Base-by-base conservation (phyloP, 2,888 invertebrate genomes). In the Leptinotarsa tumamoca region DNA sequence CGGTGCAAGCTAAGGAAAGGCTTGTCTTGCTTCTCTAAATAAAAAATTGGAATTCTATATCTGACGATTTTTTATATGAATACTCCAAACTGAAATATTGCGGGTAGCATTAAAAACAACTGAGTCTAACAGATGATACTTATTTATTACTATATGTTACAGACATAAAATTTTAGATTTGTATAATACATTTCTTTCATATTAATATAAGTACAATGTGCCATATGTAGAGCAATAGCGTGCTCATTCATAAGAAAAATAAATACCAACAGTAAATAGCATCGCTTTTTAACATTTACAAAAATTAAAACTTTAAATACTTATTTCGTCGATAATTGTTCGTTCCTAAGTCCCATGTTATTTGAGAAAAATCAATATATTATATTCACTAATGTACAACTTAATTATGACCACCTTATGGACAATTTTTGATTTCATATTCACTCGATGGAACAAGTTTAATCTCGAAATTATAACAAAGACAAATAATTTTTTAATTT, bases 91-190 rank as follows among this genome's bases (percentile, higher is more conserved):
- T 43, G 13, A 43, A 43, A 43, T 43, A 43, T 43, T 43, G 43
- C 10, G 3, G 13, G 43, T n/a, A 63, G 0, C 17, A 63, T 21
- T 63, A 10, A 63, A 43, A 63, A 63, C 63, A 63, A 27, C n/a
- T 5, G 33, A 63, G 17, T 63, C 27, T 63, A 87, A 87, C 87
- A 87, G 86, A 85, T 85, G 86, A 87, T 87, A 86, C 85, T 86
- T 86, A 86, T 87, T 85, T 86, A 86, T 84, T 85, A 85, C 85
- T 87, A 86, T 87, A 86, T 86, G 85, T 85, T 87, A 87, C 87
- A 86, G 83, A 84, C 83, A 81, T 85, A 84, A 84, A 81, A 83
- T 81, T 76, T 81, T 81, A 79, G 79, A 79, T 69, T 79, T 82
- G 83, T 85, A 87, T 86, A 86, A 85, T 86, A 86, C 86, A 86